phyloP scores from a whole-genome alignment of 2,797 vertebrate genomes.

The Rousettus madagascariensis region DNA sequence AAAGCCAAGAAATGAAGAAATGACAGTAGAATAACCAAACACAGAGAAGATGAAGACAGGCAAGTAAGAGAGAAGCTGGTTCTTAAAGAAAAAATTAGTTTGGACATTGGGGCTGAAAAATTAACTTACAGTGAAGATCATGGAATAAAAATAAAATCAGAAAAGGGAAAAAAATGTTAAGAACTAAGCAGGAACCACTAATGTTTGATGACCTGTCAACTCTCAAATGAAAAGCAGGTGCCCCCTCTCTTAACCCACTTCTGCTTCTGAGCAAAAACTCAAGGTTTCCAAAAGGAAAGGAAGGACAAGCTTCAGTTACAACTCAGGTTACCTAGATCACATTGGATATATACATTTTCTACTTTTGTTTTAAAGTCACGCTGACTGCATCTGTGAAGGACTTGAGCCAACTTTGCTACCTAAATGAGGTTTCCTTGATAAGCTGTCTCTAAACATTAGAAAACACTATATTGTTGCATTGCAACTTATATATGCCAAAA shows the following conservation, averaged over 20 bases:
- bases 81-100: background rate
- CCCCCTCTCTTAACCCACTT: background rate
- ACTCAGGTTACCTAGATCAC: background rate
- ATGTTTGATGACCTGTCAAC: slow-evolving; percentile 46
- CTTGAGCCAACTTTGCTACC: background rate
- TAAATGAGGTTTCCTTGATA: slow-evolving; percentile 7
- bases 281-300: background rate
- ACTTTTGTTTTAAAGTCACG: background rate
- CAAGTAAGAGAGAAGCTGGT: background rate
- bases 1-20: background rate
- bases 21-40: background rate
- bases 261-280: background rate
- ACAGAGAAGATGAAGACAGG: background rate
- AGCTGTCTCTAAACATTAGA: background rate
- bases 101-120: background rate
- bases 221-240: slow-evolving; percentile 56
- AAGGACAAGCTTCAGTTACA: background rate
- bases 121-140: background rate
- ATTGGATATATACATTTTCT: background rate
- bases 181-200: background rate
- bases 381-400: background rate
- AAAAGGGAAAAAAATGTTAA: slow-evolving; percentile 49
- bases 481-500: background rate
- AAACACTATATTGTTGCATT: background rate
- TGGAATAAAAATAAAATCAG: slow-evolving; percentile 44